phyloP scores from a whole-genome alignment of 2,888 invertebrate genomes.

The Nemapogon koenigi region DNA sequence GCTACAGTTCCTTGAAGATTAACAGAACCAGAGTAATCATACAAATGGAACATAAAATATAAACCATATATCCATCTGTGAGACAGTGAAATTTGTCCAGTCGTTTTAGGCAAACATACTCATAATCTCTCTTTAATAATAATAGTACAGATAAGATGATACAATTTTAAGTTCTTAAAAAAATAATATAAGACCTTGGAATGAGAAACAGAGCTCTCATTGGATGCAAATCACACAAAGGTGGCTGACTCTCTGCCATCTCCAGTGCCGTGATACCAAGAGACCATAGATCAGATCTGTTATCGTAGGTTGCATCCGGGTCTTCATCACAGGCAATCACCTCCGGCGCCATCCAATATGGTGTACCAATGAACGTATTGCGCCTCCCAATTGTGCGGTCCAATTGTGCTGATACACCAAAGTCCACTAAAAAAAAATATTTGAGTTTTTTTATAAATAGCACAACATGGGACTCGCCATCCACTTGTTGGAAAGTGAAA shows the following conservation, averaged over 20 bases:
- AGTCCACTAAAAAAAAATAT: constrained; percentile 78
- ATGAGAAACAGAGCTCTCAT: constrained; percentile 99
- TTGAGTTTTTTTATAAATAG: too few species aligned
- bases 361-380: constrained; percentile 98
- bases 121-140: too few species aligned
- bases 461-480: too few species aligned
- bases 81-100: too few species aligned
- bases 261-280: constrained; percentile 97
- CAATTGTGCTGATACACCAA: constrained; percentile 98
- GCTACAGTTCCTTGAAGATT: too few species aligned
- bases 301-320: constrained; percentile 99
- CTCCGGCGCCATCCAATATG: constrained; percentile 99
- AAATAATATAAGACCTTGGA: constrained; percentile 64
- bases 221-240: constrained; percentile 98
- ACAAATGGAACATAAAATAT: too few species aligned
- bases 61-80: too few species aligned
- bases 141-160: too few species aligned
- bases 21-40: too few species aligned
- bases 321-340: constrained; percentile 99
- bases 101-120: too few species aligned
- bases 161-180: too few species aligned
- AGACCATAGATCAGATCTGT: constrained; percentile 91
- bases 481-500: too few species aligned
- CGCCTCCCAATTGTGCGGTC: constrained; percentile 98
- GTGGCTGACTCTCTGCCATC: constrained; percentile 99